Evolutionary conservation across 2,113 vertebrate species (phyloP).

Genomic region (Actinemys pallida): DNA sequence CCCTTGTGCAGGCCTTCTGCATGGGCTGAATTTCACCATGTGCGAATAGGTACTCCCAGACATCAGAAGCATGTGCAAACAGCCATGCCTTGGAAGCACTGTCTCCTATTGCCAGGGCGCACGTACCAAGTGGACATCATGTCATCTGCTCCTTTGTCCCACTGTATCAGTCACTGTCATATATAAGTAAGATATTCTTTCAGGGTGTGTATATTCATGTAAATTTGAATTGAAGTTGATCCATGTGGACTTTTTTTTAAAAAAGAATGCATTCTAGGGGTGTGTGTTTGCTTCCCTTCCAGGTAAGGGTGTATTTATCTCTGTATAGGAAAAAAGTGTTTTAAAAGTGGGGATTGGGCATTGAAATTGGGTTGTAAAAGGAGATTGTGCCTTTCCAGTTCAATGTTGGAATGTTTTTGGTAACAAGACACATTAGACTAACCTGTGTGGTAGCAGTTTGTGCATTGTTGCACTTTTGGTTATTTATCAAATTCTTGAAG

Average conservation of each 20-base stretch:
- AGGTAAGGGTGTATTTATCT: conserved; percentile 80
- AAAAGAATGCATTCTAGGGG: conserved; percentile 69
- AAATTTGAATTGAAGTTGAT: conserved; percentile 63
- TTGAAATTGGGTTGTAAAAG: conserved; percentile 53
- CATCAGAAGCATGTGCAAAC: not conserved
- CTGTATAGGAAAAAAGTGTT: conserved; percentile 61
- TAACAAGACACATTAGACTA: not conserved
- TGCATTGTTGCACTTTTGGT: conserved; percentile 5
- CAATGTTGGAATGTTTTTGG: not conserved
- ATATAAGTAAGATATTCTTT: not conserved
- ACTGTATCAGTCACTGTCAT: conserved; percentile 25
- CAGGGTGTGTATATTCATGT: conserved; percentile 57
- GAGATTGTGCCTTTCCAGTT: conserved; percentile 43
- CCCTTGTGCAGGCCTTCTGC: not conserved
- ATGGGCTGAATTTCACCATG: not conserved
- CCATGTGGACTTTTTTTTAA: conserved; percentile 44
- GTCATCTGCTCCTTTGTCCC: not conserved
- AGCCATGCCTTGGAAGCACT: not conserved
- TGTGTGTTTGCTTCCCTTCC: conserved; percentile 73
- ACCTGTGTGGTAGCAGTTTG: not conserved
- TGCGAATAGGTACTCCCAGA: not conserved
- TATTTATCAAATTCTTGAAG: conserved; percentile 53
- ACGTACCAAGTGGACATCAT: not conserved
- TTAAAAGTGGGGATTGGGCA: not conserved
- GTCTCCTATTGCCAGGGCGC: not conserved